Conservation (phyloP, 2,797 vertebrate species). For the Sardinella longiceps region DNA sequence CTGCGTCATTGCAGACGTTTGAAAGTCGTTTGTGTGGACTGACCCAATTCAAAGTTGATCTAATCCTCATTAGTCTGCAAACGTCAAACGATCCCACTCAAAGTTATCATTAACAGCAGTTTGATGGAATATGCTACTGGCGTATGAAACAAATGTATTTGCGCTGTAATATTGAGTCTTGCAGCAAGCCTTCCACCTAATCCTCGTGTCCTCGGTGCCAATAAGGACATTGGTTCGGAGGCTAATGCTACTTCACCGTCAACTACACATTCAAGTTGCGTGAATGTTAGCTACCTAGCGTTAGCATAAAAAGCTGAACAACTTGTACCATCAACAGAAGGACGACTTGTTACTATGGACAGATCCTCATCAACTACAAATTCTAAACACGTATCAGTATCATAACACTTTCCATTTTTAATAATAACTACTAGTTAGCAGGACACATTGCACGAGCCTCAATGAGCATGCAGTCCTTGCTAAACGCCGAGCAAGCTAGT, state of each 20-base stretch:
- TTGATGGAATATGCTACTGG: too few species aligned
- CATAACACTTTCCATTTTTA: not conserved
- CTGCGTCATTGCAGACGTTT: too few species aligned
- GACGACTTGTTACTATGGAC: not conserved
- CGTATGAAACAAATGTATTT: too few species aligned
- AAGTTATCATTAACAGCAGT: too few species aligned
- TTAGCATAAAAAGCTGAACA: constrained; percentile 22
- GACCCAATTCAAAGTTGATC: too few species aligned
- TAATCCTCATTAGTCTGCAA: not conserved
- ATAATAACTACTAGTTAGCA: not conserved
- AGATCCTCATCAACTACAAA: not conserved
- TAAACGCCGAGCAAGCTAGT: not conserved
- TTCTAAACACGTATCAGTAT: not conserved
- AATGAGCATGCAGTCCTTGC: not conserved
- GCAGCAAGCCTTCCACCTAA: not conserved
- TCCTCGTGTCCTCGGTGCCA: not conserved
- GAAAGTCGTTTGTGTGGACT: too few species aligned
- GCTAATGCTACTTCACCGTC: not conserved
- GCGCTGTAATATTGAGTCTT: too few species aligned
- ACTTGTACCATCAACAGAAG: not conserved
- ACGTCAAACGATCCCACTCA: too few species aligned
- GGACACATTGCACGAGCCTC: not conserved
- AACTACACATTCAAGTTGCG: not conserved
- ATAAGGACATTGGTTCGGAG: not conserved
- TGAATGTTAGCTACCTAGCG: not conserved